Base-by-base conservation (phyloP, 2,888 invertebrate species). In the Eulithis prunata region DNA sequence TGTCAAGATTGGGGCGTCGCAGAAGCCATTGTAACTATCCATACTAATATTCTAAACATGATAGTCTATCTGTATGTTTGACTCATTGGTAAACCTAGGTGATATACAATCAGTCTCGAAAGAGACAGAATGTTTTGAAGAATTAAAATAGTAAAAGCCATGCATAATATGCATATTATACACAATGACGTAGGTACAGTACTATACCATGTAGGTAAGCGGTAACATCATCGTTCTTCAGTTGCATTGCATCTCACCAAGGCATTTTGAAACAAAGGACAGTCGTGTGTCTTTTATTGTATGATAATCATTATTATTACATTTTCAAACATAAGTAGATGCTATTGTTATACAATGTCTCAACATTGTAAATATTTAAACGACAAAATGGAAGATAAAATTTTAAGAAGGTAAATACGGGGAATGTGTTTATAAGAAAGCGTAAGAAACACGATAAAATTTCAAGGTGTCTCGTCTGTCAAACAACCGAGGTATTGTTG, bases 11-110 rank as follows among this genome's bases (percentile, higher is more conserved):
- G 82, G 75, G 78, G 78, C 78, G 72, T 71, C 78, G 78, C 80
- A 81, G 81, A 77, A 85, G 78, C 82, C 72, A 90, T 89, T 88
- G 88, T 89, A 63, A 71, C 69, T 72, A 86, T 86, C 49, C 21
- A 49, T 14, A 21, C 11, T 49, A 49, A 45, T n/a, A n/a, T 49
- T 13, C 7, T 47, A 47, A 47, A 14, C 47, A n/a, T 3, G 47
- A 14, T 47, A 85, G 82, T 85, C 45, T 45, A 59, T 61, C 63
- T 62, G 53, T 57, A 11, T 65, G 59, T 14, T 41, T 10, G 6
- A 8, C 6, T 8, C 8, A 41, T 32, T 6, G 2, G 3, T 32
- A 3, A 32, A 32, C 32, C 32, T 32, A 32, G 32, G 2, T 32
- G 32, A 32, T 32, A 6, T 32, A 32, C 6, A 32, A 4, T 3